Base-by-base conservation (phyloP, 1,140 invertebrate species). In the Nasonia vitripennis region DNA sequence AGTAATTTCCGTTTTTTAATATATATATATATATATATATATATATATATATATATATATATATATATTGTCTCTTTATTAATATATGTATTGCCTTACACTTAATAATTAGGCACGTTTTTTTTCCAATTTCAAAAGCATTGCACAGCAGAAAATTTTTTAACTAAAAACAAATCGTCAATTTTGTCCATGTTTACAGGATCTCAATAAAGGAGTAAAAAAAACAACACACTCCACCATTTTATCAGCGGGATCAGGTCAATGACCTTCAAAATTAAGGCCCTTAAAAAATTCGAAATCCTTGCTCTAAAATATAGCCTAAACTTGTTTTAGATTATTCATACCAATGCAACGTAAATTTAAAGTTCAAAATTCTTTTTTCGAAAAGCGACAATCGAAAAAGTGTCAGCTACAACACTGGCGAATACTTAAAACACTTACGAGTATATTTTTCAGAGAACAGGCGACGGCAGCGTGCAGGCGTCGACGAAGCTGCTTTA, bases 201-300 rank as follows among this genome's bases (percentile, higher is more conserved):
- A 31, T 31, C 34, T 14, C 14, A 55, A 55, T 17, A 20, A 55
- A 55, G 3, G 11, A 17, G 3, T 1, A 3, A 55, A 55, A 51
- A 17, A 55, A 55, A 55, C 51, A 55, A 23, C 17, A 27, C 6
- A 78, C n/a, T 55, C 48, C 27, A 55, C n/a, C 48, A 78, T 78
- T 34, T 78, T 62, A 78, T 23, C 34, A 55, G 10, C 34, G 20
- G 12, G 6, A 27, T 27, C 1, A 75, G 75, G 48, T 79, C 78
- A 79, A 37, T 68, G 55, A 45, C 78, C 51, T 79, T 68, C 78
- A 79, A 79, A 79, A 79, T 68, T 51, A 51, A 74, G 3, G 20
- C 11, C 2, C 31, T 12, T 14, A 74, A 5, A 4, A 74, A 74
- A 34, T 34, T 6, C 31, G 27, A 74, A 37, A 71, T 71, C 23